Evolutionary conservation across 2,797 vertebrate species (phyloP).

Genomic region (Lacerta viridis): DNA sequence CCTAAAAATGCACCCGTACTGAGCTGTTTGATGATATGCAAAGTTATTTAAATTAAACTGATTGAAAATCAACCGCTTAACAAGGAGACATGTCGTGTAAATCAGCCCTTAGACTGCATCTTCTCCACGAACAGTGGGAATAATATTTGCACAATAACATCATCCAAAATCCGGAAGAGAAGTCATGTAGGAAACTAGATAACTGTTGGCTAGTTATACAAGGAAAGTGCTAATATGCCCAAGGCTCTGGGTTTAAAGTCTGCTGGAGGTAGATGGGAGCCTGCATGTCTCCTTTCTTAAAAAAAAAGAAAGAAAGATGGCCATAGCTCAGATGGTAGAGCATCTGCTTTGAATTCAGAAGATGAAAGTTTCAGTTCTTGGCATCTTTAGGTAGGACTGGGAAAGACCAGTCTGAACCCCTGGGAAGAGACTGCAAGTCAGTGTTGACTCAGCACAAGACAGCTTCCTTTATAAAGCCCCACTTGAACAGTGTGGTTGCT

Average conservation of each 20-base stretch:
- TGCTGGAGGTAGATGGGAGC: neutral
- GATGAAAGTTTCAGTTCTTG: neutral
- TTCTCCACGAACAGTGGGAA: neutral
- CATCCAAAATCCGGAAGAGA: neutral
- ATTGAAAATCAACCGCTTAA: neutral
- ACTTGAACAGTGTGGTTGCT: too few relatives aligned
- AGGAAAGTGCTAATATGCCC: neutral
- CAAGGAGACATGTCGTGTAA: neutral
- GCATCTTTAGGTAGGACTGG: neutral
- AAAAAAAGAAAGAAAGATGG: too few relatives aligned
- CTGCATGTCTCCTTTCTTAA: neutral
- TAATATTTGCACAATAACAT: neutral
- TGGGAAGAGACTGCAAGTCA: neutral
- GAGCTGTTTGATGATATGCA: neutral
- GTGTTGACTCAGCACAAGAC: neutral
- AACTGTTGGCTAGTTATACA: neutral
- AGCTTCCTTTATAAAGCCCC: neutral
- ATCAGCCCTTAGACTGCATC: neutral
- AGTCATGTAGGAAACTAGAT: neutral
- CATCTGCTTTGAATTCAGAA: neutral
- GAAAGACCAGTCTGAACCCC: neutral
- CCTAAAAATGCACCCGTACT: neutral
- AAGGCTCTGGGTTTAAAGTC: neutral
- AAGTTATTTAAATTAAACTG: neutral
- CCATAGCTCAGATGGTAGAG: neutral